Evolutionary conservation across 1,140 invertebrate species (phyloP).

Genomic region (Drosophila paulistorum): DNA sequence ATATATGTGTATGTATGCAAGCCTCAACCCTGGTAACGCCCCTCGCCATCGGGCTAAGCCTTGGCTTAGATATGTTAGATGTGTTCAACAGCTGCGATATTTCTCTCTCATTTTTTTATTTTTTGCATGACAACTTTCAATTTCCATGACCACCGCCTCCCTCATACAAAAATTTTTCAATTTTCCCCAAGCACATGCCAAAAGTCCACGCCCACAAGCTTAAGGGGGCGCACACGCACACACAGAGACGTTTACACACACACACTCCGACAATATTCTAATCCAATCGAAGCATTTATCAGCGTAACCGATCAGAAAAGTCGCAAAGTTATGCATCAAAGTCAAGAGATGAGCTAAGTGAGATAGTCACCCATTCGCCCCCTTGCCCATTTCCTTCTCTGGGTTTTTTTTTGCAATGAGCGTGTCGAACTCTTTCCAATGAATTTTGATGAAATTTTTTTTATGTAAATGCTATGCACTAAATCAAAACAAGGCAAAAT

Average conservation of each 20-base stretch:
- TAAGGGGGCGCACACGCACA: constrained; percentile 32
- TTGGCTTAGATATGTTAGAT: constrained; percentile 76
- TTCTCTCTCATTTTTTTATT: constrained; percentile 50
- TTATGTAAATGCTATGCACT: constrained; percentile 74
- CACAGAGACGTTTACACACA: neutral
- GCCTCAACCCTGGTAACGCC: constrained; percentile 14
- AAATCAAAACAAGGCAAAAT: constrained; percentile 74
- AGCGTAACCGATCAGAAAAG: constrained; percentile 74
- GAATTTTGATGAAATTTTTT: constrained; percentile 69
- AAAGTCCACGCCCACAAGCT: constrained; percentile 67
- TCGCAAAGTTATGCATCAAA: constrained; percentile 78
- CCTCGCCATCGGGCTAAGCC: constrained; percentile 58
- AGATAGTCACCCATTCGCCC: constrained; percentile 53
- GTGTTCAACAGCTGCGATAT: constrained; percentile 78
- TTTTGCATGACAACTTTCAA: constrained; percentile 69
- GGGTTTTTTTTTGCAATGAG: neutral
- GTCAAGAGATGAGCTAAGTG: constrained; percentile 60
- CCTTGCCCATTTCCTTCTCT: constrained; percentile 34
- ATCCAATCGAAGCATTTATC: constrained; percentile 77
- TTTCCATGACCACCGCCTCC: constrained; percentile 50
- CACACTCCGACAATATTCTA: constrained; percentile 58
- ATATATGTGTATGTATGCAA: neutral
- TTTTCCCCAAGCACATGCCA: constrained; percentile 54
- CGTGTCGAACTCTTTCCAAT: constrained; percentile 20
- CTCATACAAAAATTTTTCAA: constrained; percentile 64